Percentiles rank a stretch among this genome's conserved stretches.
Evolutionary conservation across 2,888 invertebrate species (phyloP).

Genomic region (Coelopa pilipes): DNA sequence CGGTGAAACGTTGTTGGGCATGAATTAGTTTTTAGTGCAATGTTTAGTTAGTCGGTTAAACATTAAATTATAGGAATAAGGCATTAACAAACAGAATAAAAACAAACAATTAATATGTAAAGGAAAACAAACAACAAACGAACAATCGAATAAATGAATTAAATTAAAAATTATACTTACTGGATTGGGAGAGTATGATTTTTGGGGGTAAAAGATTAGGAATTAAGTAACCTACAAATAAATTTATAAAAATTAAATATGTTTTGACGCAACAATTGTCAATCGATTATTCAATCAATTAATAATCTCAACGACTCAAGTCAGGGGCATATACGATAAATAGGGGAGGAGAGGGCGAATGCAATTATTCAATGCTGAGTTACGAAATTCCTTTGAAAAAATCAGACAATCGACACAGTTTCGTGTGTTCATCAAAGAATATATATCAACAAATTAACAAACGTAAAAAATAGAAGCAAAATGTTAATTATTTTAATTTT

Average conservation of each 20-base stretch:
- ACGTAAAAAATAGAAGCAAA: slow-evolving; percentile 1
- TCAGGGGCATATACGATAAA: neutral
- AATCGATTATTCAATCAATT: slow-evolving; percentile 27
- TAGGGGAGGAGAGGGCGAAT: slow-evolving; percentile 44
- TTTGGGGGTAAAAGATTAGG: slow-evolving; percentile 61
- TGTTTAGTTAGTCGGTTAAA: slow-evolving; percentile 15
- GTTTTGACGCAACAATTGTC: slow-evolving; percentile 42
- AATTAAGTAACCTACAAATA: slow-evolving; percentile 68
- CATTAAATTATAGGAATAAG: slow-evolving; percentile 8
- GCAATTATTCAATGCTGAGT: slow-evolving; percentile 41
- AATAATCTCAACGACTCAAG: slow-evolving; percentile 9
- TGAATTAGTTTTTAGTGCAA: slow-evolving; percentile 22
- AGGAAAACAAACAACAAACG: slow-evolving; percentile 29
- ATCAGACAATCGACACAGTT: neutral
- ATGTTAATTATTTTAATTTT: neutral
- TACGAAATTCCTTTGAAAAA: slow-evolving; percentile 15
- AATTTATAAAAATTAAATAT: slow-evolving; percentile 53
- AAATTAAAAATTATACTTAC: slow-evolving; percentile 48
- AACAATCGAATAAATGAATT: slow-evolving; percentile 40
- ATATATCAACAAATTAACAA: slow-evolving; percentile 15
- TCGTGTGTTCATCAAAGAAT: slow-evolving; percentile 30
- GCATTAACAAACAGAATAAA: slow-evolving; percentile 14
- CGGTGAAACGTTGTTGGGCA: neutral
- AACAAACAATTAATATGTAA: slow-evolving; percentile 25
- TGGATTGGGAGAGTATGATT: slow-evolving; percentile 47